Evolutionary conservation across 2,797 vertebrate species (phyloP).

Genomic region (Gambelia wislizenii): DNA sequence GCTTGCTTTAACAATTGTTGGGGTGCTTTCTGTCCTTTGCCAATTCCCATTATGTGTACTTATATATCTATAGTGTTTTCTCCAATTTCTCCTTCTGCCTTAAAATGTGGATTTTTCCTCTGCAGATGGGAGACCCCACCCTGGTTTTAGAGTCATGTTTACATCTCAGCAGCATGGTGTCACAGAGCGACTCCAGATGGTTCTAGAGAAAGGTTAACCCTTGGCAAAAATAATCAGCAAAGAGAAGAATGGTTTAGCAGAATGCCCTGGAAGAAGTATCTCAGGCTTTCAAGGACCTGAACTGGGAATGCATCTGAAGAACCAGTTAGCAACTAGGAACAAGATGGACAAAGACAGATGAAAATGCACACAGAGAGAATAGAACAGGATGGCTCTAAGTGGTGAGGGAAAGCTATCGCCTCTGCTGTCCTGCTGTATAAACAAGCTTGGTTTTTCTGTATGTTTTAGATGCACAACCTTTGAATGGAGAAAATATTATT

Average conservation of each 20-base stretch:
- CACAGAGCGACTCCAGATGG: constrained; percentile 50
- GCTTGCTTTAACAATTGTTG: background rate
- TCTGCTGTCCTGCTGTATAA: background rate
- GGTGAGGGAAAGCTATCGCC: background rate
- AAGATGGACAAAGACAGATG: background rate
- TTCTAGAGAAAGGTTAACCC: constrained; percentile 56
- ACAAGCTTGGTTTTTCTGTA: background rate
- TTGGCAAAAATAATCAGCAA: background rate
- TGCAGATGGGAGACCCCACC: constrained; percentile 32
- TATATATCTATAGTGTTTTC: background rate
- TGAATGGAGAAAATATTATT: background rate
- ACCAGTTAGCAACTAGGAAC: background rate
- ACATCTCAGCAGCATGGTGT: constrained; percentile 48
- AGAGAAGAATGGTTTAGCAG: constrained; percentile 19
- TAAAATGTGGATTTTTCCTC: constrained; percentile 2
- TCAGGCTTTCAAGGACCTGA: background rate
- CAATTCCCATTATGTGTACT: background rate
- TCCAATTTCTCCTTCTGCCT: background rate
- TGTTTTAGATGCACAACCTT: background rate
- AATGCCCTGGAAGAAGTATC: background rate
- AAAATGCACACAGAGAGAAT: background rate
- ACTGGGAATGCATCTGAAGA: background rate
- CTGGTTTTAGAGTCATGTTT: constrained; percentile 46
- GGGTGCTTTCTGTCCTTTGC: fast-evolving
- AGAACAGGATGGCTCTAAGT: background rate